Evolutionary conservation across 2,888 invertebrate genomes (phyloP), one percentile per base, ranked within the genome.

Genomic region (Cantharis flavilabris): DNA sequence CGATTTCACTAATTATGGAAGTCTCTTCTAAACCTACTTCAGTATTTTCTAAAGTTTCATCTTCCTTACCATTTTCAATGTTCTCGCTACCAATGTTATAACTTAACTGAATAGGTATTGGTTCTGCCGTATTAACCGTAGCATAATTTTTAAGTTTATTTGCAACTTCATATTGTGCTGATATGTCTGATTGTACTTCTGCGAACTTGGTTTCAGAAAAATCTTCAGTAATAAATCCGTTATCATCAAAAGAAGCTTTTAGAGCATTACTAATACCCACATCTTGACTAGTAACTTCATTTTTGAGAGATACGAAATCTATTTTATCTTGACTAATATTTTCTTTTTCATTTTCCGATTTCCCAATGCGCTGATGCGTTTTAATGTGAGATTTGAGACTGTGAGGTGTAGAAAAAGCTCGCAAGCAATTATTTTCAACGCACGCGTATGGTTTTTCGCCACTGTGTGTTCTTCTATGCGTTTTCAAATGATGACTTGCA

Each of bases 401-500:
- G 84, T 96, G 95, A n/a, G 94, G 92, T 0, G 96, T 95, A 9
- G 96, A 94, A 88, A 97, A 97, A 0, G 95, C 92, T 83, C 94
- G 91, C 23, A 91, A 91, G 86, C 97, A 97, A 78, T 92, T 92
- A 1, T 88, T 88, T 80, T 91, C 91, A 62, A 88, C 89, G 86
- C 97, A 97, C 0, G 93, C 91, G 87, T 95, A 96, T 0, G 96
- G 96, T 76, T 94, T 91, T 87, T 96, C 93, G 0, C 95, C 95
- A 1, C 88, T 88, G 85, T 97, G 96, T 7, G 95, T 95, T 76
- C 97, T 91, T 33, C 92, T 92, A 86, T 98, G 98, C 0, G 97
- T 97, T 89, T 97, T 98, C 69, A 98, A 89, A 86, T 98, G 98
- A 88, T 98, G 98, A 70, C 97, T 97, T 18, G 97, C 97, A 1